A percentile compares a stretch with the other conserved stretches of the same genome.
Evolutionary conservation across 2,113 vertebrate genomes (phyloP).

Genomic region (Numenius arquata): DNA sequence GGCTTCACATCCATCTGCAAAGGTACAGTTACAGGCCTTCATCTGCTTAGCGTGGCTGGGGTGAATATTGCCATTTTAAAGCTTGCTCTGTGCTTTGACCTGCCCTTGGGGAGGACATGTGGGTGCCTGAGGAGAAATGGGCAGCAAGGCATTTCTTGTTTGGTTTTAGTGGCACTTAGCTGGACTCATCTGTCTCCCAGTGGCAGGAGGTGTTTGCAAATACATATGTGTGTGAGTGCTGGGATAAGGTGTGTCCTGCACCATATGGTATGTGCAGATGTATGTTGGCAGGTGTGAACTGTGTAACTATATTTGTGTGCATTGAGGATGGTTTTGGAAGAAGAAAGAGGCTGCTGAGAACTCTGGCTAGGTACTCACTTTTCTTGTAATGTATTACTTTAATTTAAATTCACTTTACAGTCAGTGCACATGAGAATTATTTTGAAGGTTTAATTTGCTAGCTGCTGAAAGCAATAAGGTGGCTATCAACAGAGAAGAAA

Average conservation of each 20-base stretch:
- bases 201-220: slow-evolving; percentile 47
- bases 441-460: slow-evolving; percentile 74
- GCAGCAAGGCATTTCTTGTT: not conserved
- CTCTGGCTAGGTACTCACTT: slow-evolving; percentile 39
- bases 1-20: not conserved
- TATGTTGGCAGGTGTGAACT: not conserved
- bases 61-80: not conserved
- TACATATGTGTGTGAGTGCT: not conserved
- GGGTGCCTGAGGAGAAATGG: not conserved
- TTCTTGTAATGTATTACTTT: slow-evolving; percentile 67
- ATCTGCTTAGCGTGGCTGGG: fast-evolving
- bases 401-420: slow-evolving; percentile 76
- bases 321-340: not conserved
- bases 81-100: not conserved
- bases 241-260: not conserved
- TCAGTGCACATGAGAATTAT: slow-evolving; percentile 72
- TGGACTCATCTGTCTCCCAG: not conserved
- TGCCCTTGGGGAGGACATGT: fast-evolving
- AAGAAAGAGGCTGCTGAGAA: slow-evolving; percentile 12
- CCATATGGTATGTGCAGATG: slow-evolving; percentile 13
- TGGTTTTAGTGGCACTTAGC: not conserved
- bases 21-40: not conserved
- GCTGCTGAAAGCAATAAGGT: slow-evolving; percentile 68
- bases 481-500: slow-evolving; percentile 64
- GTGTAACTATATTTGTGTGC: not conserved